phyloP scores from a whole-genome alignment of 2,113 vertebrate species.

The Ptychochromis oligacanthus region DNA sequence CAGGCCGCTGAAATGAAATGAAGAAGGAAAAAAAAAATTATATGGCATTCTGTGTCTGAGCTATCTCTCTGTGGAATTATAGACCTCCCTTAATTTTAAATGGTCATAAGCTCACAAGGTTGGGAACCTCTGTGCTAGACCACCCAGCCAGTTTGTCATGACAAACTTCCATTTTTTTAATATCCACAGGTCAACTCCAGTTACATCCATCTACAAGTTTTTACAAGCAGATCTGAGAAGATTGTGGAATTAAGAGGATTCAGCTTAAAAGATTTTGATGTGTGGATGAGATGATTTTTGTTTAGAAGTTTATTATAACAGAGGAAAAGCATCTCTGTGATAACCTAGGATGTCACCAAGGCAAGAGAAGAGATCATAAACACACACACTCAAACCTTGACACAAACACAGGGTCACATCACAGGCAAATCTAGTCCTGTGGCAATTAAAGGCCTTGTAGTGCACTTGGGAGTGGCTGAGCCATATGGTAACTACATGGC shows the following conservation, averaged over 20 bases:
- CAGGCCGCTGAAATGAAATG: too few species aligned
- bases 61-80: too few species aligned
- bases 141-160: neutral
- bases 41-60: too few species aligned
- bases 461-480: neutral
- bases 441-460: constrained; percentile 24
- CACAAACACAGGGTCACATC: constrained; percentile 29
- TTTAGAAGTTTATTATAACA: neutral
- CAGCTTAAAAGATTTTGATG: neutral
- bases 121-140: neutral
- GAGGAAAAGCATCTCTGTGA: neutral
- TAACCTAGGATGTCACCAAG: neutral
- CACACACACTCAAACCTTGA: neutral
- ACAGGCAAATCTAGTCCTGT: neutral
- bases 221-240: neutral
- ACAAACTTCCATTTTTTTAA: neutral
- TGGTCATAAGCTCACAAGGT: too few species aligned
- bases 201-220: neutral
- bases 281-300: neutral
- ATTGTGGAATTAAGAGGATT: neutral
- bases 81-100: too few species aligned
- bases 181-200: neutral
- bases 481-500: constrained; percentile 31
- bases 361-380: neutral
- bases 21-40: too few species aligned